Base-by-base conservation (phyloP, 2,888 invertebrate species). In the Calliphora vomitoria region DNA sequence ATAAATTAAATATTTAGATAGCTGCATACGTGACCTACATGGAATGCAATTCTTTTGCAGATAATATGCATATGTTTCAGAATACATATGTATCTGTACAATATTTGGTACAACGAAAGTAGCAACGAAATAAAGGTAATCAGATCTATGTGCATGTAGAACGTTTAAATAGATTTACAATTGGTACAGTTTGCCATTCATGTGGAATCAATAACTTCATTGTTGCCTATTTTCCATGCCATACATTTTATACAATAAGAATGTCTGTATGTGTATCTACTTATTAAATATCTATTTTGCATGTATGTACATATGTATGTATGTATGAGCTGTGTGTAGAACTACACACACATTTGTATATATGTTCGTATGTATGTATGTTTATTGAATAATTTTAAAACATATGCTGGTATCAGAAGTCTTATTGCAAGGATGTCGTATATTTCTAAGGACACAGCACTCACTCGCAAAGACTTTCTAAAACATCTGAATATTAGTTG, bases 151-250 rank as follows among this genome's bases (percentile, higher is more conserved):
- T 31, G 11, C 50, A 60, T 58, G 55, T 44, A 66, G 66, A 44
- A 82, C 20, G 13, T 58, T 72, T 38, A 72, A 84, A 55, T 66
- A 53, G 41, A 69, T 71, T 75, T 72, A 41, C 78, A 55, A 47
- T 68, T 82, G 62, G 71, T 81, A 66, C 47, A 79, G 66, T 81
- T 78, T 69, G 75, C 68, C 71, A 75, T 66, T 88, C 87, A 87
- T 71, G 84, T 80, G 85, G 75, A 89, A 87, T 87, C 87, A 85
- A 89, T 87, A 86, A 86, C 82, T 84, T 86, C 66, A 86, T 87
- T 87, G 55, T 82, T 82, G 69, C 35, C 69, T 78, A 47, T 47
- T 74, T 82, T 66, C 64, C 25, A 74, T 74, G 74, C 62, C 80
- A 47, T 35, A 71, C 47, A 71, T 66, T 62, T 66, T 47, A 20